Percentiles rank a stretch among this genome's conserved stretches.
These are phyloP conservation scores for Villa cingulata DNA, from an alignment of 2,888 invertebrate species.

Conservation along the genomic window DNA sequence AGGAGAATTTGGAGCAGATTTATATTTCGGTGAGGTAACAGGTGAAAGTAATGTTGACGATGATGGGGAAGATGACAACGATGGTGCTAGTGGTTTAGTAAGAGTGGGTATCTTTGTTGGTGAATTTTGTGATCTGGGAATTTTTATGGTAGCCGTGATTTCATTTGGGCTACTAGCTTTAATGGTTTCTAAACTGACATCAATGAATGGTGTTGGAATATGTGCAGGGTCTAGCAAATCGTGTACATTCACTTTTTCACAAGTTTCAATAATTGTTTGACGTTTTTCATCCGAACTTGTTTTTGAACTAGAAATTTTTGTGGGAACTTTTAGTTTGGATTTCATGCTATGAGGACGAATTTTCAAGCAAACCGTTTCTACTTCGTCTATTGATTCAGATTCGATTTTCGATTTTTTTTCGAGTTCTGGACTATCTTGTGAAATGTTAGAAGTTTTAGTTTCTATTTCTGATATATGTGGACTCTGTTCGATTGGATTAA, in stretches of 20 bases:
- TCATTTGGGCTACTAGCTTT: too few species aligned
- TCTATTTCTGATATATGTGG: not conserved
- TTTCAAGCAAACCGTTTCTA: not conserved
- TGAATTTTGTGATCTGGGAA: too few species aligned
- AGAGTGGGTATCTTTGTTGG: constrained; percentile 16
- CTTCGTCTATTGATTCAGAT: not conserved
- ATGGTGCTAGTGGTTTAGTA: constrained; percentile 16
- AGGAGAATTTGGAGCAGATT: constrained; percentile 23
- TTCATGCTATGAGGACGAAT: not conserved
- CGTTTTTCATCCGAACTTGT: constrained; percentile 2
- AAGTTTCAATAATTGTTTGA: constrained; percentile 10
- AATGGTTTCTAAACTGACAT: constrained; percentile 11
- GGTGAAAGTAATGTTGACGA: too few species aligned
- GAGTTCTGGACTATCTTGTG: too few species aligned
- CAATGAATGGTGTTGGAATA: constrained; percentile 9
- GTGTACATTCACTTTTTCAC: constrained; percentile 9
- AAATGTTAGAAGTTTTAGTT: not conserved
- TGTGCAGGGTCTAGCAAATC: constrained; percentile 5
- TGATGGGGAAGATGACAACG: constrained; percentile 2
- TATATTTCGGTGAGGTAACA: constrained; percentile 16
- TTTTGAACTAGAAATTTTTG: not conserved
- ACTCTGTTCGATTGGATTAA: not conserved
- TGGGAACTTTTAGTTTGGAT: not conserved
- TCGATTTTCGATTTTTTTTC: not conserved
- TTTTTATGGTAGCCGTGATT: too few species aligned